phyloP scores from a whole-genome alignment of 2,797 vertebrate species.

The Selene dorsalis region DNA sequence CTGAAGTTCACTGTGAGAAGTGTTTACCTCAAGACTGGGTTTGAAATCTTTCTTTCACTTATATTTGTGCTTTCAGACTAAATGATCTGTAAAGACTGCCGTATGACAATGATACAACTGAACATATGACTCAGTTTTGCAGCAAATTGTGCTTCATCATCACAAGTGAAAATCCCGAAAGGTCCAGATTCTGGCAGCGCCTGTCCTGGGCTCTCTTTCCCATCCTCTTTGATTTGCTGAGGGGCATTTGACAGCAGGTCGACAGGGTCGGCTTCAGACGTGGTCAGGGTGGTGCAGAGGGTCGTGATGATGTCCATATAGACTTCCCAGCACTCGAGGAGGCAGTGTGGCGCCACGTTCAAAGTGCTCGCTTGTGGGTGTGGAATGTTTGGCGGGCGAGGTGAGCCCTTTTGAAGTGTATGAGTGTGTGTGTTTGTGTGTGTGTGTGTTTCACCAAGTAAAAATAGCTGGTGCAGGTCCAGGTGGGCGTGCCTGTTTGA shows the following conservation, averaged over 20 bases:
- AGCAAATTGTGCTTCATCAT: background rate
- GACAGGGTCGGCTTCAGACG: constrained; percentile 66
- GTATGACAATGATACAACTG: too few species aligned
- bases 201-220: background rate
- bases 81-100: background rate
- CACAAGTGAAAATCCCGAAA: constrained; percentile 6
- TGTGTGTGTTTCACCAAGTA: constrained; percentile 46
- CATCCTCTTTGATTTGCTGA: constrained; percentile 53
- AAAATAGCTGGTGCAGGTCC: constrained; percentile 70
- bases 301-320: constrained; percentile 68
- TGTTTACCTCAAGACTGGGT: background rate
- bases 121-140: background rate
- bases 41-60: background rate
- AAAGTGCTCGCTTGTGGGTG: constrained; percentile 75
- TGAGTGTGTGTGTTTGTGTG: constrained; percentile 18
- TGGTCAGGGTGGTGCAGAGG: constrained; percentile 47
- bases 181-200: constrained; percentile 29
- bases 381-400: constrained; percentile 73
- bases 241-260: constrained; percentile 70
- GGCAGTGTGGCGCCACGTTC: constrained; percentile 69
- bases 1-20: background rate
- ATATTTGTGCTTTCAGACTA: background rate
- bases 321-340: constrained; percentile 76
- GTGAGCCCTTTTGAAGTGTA: constrained; percentile 67
- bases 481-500: constrained; percentile 56